Evolutionary conservation across 2,888 invertebrate species (phyloP), one percentile per base, ranked within the genome.

Genomic region (Drosophila fungiperda): DNA sequence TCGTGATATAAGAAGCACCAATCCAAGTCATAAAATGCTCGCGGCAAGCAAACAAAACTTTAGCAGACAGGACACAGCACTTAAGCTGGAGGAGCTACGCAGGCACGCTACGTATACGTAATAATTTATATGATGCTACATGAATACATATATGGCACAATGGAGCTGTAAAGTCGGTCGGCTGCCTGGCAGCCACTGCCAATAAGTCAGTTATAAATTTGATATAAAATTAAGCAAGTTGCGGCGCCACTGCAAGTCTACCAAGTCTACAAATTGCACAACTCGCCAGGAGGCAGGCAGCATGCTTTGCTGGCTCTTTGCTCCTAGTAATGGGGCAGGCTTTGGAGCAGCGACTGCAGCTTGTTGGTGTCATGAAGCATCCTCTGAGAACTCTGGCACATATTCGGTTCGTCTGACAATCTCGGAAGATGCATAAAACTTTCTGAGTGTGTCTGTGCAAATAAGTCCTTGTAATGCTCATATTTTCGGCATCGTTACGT

Each of bases 121-220:
- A 79, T 75, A 78, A 65, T 67, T 64, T 72, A 71, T 64, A 66
- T 66, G 67, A 55, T 54, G 55, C 36, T 53, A 36, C 29, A 53
- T 23, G 20, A 8, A 42, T 9, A 17, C 32, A 33, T n/a, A 55
- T 50, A 29, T 26, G n/a, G n/a, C 29, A 57, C 33, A 54, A 67
- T 52, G 54, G 45, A 57, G 52, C 73, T 20, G 33, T 40, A 36
- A 49, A 53, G 76, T 45, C 50, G 53, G 64, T 55, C 36, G 61
- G 32, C 62, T 69, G 89, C 69, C 59, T 78, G 64, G 74, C 74
- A 69, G 83, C 80, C 88, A 88, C 73, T 89, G 90, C 82, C 89
- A 87, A 87, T 90, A 90, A 89, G 90, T 89, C 87, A 82, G 84
- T 87, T 87, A 89, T 90, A 90, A 87, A 90, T 90, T 87, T 90